Conservation (phyloP, 2,888 invertebrate species). For the Sphecodes monilicornis region DNA sequence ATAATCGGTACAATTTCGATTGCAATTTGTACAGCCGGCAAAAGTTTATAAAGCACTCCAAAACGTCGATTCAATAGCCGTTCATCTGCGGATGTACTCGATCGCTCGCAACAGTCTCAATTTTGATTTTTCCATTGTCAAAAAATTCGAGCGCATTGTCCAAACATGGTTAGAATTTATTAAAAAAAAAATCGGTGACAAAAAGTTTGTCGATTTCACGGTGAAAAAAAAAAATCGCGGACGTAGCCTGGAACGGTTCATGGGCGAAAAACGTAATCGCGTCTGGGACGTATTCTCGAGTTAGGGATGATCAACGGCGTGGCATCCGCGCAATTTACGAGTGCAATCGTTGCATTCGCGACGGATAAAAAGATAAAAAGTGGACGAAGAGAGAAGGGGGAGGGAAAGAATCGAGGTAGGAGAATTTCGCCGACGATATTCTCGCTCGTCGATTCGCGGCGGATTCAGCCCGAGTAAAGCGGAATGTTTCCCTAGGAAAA, state of each 20-base stretch:
- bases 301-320: neutral
- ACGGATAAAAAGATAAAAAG: neutral
- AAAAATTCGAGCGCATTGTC: neutral
- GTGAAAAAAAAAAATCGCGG: neutral
- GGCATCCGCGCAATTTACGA: conserved; percentile 10
- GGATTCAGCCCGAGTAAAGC: neutral
- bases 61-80: neutral
- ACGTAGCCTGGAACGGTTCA: neutral
- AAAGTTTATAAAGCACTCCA: neutral
- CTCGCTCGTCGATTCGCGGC: neutral
- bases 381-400: neutral
- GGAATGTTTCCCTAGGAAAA: neutral
- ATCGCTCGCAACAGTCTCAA: neutral
- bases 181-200: neutral
- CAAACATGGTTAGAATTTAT: neutral
- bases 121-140: neutral
- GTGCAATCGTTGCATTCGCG: conserved; percentile 1
- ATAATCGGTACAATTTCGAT: neutral
- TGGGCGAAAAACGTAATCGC: neutral
- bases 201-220: neutral
- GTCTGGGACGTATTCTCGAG: neutral
- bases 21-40: neutral
- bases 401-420: neutral
- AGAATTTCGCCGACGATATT: neutral
- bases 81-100: neutral